phyloP scores from a whole-genome alignment of 2,888 invertebrate genomes.

The Melinaea marsaeus region DNA sequence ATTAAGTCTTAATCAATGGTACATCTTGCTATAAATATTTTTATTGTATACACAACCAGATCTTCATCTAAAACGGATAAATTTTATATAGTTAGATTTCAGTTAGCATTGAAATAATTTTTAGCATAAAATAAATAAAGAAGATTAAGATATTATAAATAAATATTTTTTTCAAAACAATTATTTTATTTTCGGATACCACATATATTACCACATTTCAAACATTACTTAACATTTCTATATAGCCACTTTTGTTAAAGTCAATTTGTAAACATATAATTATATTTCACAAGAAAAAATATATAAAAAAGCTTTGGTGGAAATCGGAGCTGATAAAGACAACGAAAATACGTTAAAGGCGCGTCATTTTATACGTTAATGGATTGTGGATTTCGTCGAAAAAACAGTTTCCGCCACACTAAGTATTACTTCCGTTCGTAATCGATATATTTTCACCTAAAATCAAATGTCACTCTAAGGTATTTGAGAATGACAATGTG shows the following conservation, averaged over 20 bases:
- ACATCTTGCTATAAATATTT: too few species aligned
- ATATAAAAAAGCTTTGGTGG: constrained; percentile 3
- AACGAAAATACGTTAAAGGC: constrained; percentile 7
- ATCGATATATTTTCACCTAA: constrained; percentile 67
- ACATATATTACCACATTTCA: too few species aligned
- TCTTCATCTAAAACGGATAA: too few species aligned
- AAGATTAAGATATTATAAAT: too few species aligned
- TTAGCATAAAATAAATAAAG: too few species aligned
- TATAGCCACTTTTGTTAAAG: constrained; percentile 1
- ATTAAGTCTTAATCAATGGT: too few species aligned
- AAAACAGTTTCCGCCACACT: constrained; percentile 73
- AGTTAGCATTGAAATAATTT: too few species aligned
- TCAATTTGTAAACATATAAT: neutral
- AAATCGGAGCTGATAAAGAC: constrained; percentile 9
- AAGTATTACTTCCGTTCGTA: constrained; percentile 68
- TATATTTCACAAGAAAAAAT: neutral
- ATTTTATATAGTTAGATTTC: too few species aligned
- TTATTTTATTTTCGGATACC: too few species aligned
- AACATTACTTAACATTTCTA: too few species aligned
- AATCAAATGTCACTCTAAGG: constrained; percentile 59
- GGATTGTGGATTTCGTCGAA: constrained; percentile 57
- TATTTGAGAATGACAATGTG: constrained; percentile 49
- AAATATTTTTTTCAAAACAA: too few species aligned
- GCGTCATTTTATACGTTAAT: constrained; percentile 66
- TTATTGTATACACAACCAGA: too few species aligned